Evolutionary conservation across 2,797 vertebrate species (phyloP), one percentile per base, ranked within the genome.

Genomic region (Enteromius mattozi): DNA sequence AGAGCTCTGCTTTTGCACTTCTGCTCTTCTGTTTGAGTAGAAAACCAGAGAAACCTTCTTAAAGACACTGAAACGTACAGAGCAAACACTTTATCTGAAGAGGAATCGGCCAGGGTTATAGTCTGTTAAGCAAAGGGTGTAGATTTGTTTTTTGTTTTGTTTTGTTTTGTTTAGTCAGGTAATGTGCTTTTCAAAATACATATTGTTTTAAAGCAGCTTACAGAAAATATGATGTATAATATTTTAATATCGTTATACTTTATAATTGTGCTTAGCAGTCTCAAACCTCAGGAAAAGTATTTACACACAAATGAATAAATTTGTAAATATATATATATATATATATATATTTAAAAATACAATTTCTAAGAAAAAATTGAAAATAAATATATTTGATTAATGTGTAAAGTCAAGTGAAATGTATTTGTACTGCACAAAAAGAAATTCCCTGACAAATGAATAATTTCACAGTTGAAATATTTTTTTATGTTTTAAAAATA

Each of bases 1-100:
- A 82, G 85, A 85, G 81, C 84, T 71, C 75, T 74, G 59, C 17
- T 54, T 74, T 82, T 71, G 42, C 59, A 70, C 54, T 35, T 83
- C 82, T 79, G n/a, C 30, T 37, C 56, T 56, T 81, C 76, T 65
- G 42, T n/a, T 40, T n/a, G 49, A 82, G 69, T 86, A 77, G 78
- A 75, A 80, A 76, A 63, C 27, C 40, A 37, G n/a, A 35, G 24
- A 24, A 47, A 47, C 14, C 21, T 54, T 21, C 47, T 76, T 21
- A 24, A 37, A 69, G 33, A 70, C 7, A 3, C 47, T n/a, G 7
- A 16, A 35, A 35, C 3, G 5, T 9, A 1, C 5, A n/a, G 13
- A 5, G 2, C 12, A 24, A 16, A 45, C 27, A 13, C 27, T 75
- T 75, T 1, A 45, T 63, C n/a, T 42, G 6, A n/a, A 78, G n/a